phyloP scores from a whole-genome alignment of 2,113 vertebrate species.

The Chinchilla lanigera region DNA sequence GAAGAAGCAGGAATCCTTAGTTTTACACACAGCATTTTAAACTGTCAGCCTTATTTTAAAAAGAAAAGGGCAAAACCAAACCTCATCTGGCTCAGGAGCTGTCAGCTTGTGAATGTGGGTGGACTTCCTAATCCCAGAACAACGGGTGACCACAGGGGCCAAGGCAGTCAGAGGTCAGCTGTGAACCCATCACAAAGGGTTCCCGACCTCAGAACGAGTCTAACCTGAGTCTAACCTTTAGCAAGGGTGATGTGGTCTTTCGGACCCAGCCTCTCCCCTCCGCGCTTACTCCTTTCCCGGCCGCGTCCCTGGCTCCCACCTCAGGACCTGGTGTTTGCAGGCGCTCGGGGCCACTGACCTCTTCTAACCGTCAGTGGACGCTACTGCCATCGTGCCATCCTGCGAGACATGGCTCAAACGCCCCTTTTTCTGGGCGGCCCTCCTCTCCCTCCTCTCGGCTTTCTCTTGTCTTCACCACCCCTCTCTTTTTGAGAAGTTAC shows the following conservation, averaged over 20 bases:
- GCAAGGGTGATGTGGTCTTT: neutral
- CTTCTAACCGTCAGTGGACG: neutral
- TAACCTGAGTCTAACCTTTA: slow-evolving; percentile 18
- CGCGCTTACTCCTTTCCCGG: too few species aligned
- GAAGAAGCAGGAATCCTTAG: neutral
- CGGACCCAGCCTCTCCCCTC: neutral
- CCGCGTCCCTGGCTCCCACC: too few species aligned
- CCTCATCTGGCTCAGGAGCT: neutral
- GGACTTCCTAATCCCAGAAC: slow-evolving; percentile 52
- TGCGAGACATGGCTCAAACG: neutral
- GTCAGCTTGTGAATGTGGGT: neutral
- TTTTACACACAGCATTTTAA: slow-evolving; percentile 59
- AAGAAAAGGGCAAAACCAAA: neutral
- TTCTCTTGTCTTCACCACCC: neutral
- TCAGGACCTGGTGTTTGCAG: neutral
- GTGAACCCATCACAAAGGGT: neutral
- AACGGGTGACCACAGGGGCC: slow-evolving; percentile 1
- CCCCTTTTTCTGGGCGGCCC: neutral
- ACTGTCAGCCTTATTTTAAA: neutral
- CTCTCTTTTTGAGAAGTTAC: neutral
- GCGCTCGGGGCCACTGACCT: neutral
- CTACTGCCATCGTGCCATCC: neutral
- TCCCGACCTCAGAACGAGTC: slow-evolving; percentile 12
- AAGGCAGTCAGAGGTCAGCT: neutral
- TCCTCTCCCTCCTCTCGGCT: neutral